phyloP scores from a whole-genome alignment of 1,140 invertebrate species.

The Megathymus violae region DNA sequence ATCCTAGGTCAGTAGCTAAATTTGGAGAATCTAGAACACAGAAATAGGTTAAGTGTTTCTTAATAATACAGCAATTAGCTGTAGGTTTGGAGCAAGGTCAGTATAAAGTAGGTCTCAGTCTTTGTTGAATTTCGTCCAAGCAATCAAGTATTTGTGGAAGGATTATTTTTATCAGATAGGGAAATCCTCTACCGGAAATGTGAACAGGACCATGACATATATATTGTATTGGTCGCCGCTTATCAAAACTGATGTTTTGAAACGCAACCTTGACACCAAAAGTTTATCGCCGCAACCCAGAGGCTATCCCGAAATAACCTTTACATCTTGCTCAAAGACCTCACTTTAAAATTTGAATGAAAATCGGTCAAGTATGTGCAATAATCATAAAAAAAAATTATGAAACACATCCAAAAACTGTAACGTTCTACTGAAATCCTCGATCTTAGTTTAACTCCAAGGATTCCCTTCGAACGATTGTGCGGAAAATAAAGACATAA shows the following conservation, averaged over 20 bases:
- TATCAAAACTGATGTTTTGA: constrained; percentile 66
- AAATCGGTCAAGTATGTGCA: constrained; percentile 79
- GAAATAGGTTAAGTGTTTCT: constrained; percentile 79
- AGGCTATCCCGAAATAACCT: constrained; percentile 76
- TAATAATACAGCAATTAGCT: constrained; percentile 76
- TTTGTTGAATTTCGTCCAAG: constrained; percentile 42
- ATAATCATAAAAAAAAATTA: constrained; percentile 63
- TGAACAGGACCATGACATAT: constrained; percentile 68
- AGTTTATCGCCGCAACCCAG: constrained; percentile 74
- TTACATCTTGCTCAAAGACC: constrained; percentile 60
- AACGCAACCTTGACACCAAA: constrained; percentile 79
- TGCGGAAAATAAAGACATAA: constrained; percentile 32
- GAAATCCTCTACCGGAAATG: constrained; percentile 66
- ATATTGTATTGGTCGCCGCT: constrained; percentile 58
- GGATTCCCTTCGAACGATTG: constrained; percentile 22
- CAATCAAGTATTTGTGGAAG: constrained; percentile 44
- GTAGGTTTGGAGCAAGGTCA: constrained; percentile 65
- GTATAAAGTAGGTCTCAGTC: constrained; percentile 51
- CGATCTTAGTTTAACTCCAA: constrained; percentile 42
- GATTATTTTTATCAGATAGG: constrained; percentile 57
- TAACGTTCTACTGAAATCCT: constrained; percentile 53
- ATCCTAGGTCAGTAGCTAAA: constrained; percentile 40
- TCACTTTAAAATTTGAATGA: constrained; percentile 57
- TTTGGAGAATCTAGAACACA: constrained; percentile 59
- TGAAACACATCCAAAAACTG: constrained; percentile 60